A percentile compares a stretch with the other conserved stretches of the same genome.
These are phyloP conservation scores for Bombus polaris DNA, from an alignment of 1,140 invertebrate species.

Conservation along the genomic window DNA sequence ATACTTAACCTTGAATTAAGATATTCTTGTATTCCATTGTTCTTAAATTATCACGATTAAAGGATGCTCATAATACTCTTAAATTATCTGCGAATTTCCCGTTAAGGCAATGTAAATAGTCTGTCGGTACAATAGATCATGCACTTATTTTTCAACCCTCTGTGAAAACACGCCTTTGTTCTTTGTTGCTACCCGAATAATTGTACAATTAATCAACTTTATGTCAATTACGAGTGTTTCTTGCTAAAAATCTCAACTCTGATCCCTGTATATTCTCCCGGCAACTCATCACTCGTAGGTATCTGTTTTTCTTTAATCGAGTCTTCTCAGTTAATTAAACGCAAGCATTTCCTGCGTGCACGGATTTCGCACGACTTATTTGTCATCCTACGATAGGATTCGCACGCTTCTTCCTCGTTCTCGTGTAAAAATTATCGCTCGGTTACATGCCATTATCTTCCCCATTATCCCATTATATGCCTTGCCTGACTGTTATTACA, in stretches of 20 bases:
- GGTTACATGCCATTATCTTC: not conserved
- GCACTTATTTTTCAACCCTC: not conserved
- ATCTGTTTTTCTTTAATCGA: not conserved
- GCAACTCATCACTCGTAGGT: not conserved
- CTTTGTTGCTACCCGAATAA: not conserved
- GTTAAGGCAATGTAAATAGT: not conserved
- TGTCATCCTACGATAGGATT: not conserved
- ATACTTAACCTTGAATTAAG: not conserved
- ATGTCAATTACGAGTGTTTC: not conserved
- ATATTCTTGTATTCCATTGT: not conserved
- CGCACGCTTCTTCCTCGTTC: not conserved
- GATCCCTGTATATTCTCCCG: not conserved
- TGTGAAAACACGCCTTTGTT: not conserved
- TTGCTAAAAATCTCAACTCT: not conserved
- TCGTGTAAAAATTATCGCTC: not conserved
- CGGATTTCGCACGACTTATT: conserved; percentile 24
- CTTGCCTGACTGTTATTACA: not conserved
- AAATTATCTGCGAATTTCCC: not conserved
- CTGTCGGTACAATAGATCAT: not conserved
- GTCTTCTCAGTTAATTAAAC: conserved; percentile 18
- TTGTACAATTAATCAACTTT: not conserved
- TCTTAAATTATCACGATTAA: not conserved
- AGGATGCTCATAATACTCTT: not conserved
- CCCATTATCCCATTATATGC: not conserved
- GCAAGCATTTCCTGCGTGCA: not conserved